Evolutionary conservation across 2,888 invertebrate species (phyloP), one percentile per base, ranked within the genome.

Genomic region (Plagodis pulveraria): DNA sequence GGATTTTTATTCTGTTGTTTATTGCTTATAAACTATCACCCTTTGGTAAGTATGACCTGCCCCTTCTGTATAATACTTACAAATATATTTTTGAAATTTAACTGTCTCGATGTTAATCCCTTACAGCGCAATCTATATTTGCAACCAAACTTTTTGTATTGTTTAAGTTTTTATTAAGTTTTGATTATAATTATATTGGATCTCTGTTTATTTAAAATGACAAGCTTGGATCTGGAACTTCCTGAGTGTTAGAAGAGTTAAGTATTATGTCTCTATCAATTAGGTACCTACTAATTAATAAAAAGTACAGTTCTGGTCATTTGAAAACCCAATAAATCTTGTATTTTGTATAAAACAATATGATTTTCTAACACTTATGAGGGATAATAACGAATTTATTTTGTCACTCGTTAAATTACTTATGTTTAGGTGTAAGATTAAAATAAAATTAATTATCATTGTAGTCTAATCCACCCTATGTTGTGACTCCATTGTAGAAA

Each of bases 401-500:
- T 55, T 47, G 35, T 35, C 35, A 22, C 22, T 22, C 22, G n/a
- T 42, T 5, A 50, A 35, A 42, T 43, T 51, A 57, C 46, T 33
- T 50, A 49, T 9, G 51, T 50, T 47, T 57, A 57, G 38, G 22
- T 33, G 32, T 50, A 50, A 50, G 46, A 22, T 50, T 6, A 45
- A 38, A 56, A 49, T 56, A 36, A 55, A 42, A 35, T 49, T 34
- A 34, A 41, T 34, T 56, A 8, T 40, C 34, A 44, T 33, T 34
- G 40, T 9, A 41, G 48, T 41, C 12, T 36, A 36, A 36, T 36
- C 36, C 8, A 36, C 5, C 6, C 8, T 34, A 40, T 42, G 57
- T 63, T 65, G 58, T 64, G 52, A 56, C 45, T 6, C 49, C 43
- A 47, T 43, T 40, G 44, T 63, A 38, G 22, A 22, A 22, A 22